Percentiles rank a stretch among this genome's conserved stretches.
phyloP scores from a whole-genome alignment of 1,140 invertebrate genomes.

The Drosophila hydei region DNA sequence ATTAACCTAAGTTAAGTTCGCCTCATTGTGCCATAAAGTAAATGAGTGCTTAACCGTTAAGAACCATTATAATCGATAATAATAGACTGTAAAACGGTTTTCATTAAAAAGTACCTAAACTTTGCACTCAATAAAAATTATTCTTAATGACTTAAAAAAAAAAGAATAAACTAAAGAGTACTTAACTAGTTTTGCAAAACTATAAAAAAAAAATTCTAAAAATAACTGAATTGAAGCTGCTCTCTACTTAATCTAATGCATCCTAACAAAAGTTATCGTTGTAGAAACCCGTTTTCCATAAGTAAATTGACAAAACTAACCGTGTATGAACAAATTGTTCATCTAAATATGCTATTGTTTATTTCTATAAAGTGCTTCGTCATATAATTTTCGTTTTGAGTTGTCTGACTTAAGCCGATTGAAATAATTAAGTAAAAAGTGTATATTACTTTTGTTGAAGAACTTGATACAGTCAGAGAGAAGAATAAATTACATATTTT shows the following conservation, averaged over 20 bases:
- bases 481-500: too few relatives aligned
- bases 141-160: background rate
- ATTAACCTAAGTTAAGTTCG: too few relatives aligned
- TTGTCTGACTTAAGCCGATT: too few relatives aligned
- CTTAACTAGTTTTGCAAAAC: background rate
- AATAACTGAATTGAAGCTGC: too few relatives aligned
- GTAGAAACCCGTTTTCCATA: background rate
- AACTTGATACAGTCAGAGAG: too few relatives aligned
- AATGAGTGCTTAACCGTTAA: too few relatives aligned
- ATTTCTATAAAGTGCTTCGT: background rate
- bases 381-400: too few relatives aligned
- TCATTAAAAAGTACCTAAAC: background rate
- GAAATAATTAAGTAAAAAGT: too few relatives aligned
- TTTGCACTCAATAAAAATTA: background rate
- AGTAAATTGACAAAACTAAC: background rate
- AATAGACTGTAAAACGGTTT: background rate
- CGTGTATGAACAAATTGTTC: too few relatives aligned
- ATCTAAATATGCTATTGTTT: background rate
- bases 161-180: background rate
- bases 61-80: background rate
- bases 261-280: background rate
- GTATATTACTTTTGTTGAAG: too few relatives aligned
- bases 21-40: too few relatives aligned
- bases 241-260: background rate
- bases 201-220: too few relatives aligned